phyloP scores from a whole-genome alignment of 2,888 invertebrate genomes.

The Macroteleia sp. region DNA sequence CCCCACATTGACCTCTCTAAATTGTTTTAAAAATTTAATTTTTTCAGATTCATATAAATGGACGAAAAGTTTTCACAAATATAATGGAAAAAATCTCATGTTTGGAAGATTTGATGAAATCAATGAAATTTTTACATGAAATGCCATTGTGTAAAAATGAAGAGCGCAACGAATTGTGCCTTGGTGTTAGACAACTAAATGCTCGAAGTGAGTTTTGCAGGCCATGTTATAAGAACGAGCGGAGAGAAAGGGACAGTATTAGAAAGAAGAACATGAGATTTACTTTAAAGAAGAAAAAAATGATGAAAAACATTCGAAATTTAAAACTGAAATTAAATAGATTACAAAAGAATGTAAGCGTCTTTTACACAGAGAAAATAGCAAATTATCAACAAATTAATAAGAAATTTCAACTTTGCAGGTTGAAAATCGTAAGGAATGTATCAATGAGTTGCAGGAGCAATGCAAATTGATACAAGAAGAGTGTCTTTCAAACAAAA shows the following conservation, averaged over 20 bases:
- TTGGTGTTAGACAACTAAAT: background rate
- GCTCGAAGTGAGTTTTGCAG: background rate
- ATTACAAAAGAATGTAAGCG: conserved; percentile 2
- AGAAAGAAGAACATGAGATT: conserved; percentile 4
- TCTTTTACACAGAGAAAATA: background rate
- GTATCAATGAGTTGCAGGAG: background rate
- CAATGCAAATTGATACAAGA: background rate
- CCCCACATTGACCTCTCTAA: background rate
- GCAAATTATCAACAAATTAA: background rate
- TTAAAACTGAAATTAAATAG: conserved; percentile 3
- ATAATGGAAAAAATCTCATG: conserved; percentile 4
- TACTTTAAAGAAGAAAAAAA: conserved; percentile 4
- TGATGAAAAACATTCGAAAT: background rate
- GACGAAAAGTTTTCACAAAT: background rate
- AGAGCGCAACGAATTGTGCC: conserved; percentile 1
- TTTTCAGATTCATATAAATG: conserved; percentile 21
- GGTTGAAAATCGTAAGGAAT: background rate
- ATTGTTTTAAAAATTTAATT: background rate
- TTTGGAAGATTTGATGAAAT: conserved; percentile 2
- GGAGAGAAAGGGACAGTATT: background rate
- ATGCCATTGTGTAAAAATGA: conserved; percentile 25
- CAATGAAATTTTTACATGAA: background rate
- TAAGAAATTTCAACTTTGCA: background rate
- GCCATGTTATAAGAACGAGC: conserved; percentile 1
- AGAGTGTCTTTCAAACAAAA: background rate